Evolutionary conservation across 1,140 invertebrate genomes (phyloP), one percentile per base, ranked within the genome.

Genomic region (Stegodyphus mimosarum): DNA sequence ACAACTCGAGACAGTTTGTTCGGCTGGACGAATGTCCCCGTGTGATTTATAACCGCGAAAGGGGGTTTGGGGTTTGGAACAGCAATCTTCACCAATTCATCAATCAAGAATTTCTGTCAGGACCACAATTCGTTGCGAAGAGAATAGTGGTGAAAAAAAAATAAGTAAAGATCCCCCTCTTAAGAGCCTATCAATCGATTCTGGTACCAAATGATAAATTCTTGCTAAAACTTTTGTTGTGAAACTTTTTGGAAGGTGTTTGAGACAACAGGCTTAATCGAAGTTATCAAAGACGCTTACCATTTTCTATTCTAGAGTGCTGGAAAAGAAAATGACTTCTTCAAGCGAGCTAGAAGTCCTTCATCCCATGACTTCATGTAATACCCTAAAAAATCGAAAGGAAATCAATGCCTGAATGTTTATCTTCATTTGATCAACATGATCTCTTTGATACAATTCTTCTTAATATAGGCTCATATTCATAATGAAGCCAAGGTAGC

Each of bases 81-180:
- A 77, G 49, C 75, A 77, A 77, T 77, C 75, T 77, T 77, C 75
- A 49, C 63, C 75, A 77, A 77, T 77, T 77, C 75, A 77, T 77
- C 75, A 77, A 77, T 77, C 75, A 77, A 50, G n/a, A 49, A 77
- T 10, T 67, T 50, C 63, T 77, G 75, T 77, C 75, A 77, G 33
- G 60, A 5, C 15, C 73, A 75, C 73, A 75, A 63, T 77, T 67
- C 75, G 49, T 50, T 7, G n/a, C 18, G n/a, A 13, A 18, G 13
- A 75, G 73, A 75, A 66, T 7, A 33, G n/a, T 53, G 51, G 50
- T 7, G 71, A 10, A 17, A 10, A 72, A 51, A 52, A 74, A 51
- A 33, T 33, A 33, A 33, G 33, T 33, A 33, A 33, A 33, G 33
- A 33, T 33, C 33, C 33, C 33, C 33, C 33, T 33, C 33, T 33